These are phyloP conservation scores for Madoqua kirkii DNA, from an alignment of 2,113 vertebrate genomes.

Conservation along the genomic window DNA sequence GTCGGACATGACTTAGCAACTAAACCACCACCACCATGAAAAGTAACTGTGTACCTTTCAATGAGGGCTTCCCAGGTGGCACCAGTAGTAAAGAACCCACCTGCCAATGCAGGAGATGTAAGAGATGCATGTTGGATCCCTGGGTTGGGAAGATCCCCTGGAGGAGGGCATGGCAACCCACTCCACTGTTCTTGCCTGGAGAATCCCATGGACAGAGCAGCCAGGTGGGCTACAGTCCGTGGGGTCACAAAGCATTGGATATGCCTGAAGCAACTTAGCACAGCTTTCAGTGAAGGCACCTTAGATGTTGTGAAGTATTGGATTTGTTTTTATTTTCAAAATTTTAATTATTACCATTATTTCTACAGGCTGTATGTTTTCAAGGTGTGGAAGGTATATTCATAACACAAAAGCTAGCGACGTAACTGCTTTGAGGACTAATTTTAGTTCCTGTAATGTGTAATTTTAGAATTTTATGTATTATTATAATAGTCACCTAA, in stretches of 20 bases:
- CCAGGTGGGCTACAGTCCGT: not conserved
- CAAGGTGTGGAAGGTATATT: not conserved
- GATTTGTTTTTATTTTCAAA: not conserved
- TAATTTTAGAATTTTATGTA: not conserved
- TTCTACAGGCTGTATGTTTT: not conserved
- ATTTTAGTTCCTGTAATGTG: not conserved
- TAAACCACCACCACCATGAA: not conserved
- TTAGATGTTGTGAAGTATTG: fast-evolving
- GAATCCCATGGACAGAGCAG: not conserved
- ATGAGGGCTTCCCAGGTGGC: not conserved
- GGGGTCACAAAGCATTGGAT: not conserved
- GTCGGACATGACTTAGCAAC: not conserved
- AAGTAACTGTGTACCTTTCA: not conserved
- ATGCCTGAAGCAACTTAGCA: not conserved
- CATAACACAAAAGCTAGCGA: not conserved
- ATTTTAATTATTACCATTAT: not conserved
- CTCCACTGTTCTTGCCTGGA: not conserved
- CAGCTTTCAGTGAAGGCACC: not conserved
- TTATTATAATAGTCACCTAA: not conserved
- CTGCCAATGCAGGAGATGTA: fast-evolving
- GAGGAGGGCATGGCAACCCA: not conserved
- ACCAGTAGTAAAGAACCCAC: not conserved
- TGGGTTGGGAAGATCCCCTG: not conserved
- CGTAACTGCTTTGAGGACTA: not conserved
- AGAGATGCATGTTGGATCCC: not conserved